Base-by-base conservation (phyloP, 2,888 invertebrate species). In the Iphiclides podalirius region DNA sequence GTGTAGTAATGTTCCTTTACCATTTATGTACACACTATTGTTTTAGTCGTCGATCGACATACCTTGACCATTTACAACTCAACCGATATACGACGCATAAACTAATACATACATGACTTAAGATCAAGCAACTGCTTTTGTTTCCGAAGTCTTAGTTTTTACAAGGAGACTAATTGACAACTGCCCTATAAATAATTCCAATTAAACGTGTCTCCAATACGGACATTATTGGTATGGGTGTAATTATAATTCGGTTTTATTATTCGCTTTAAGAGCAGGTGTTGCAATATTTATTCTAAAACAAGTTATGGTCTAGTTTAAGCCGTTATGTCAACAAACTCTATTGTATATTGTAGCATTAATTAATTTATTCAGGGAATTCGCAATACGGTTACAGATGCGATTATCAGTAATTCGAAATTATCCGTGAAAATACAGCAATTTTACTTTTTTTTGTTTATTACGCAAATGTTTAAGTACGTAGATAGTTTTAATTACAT, bases 231-330 rank as follows among this genome's bases (percentile, higher is more conserved):
- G 26, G 50, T 47, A 55, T 20, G 48, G 40, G 44, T 45, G 31
- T 42, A 50, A 52, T 54, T 50, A 50, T 50, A 39, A 15, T 17
- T 33, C 23, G 35, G 48, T 52, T 42, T 52, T 46, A 42, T 45
- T 34, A n/a, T 26, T 53, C 28, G 4, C 13, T 63, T 59, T 53
- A 51, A 54, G 26, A 52, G 51, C 63, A 65, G 63, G 59, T 66
- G 61, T 61, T 56, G 58, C 59, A 63, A 65, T 61, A 57, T 61
- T 62, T 58, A 56, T n/a, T n/a, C 53, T 53, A 33, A 55, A 59
- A 58, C 58, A 40, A 54, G 57, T 61, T 53, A 7, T 15, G 13
- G 13, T 37, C 36, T 4, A 23, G n/a, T 15, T 9, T 14, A 41
- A 28, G 11, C 20, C 15, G 17, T 31, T 37, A 13, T 7, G 9